Evolutionary conservation across 2,888 invertebrate genomes (phyloP).

Genomic region (Cabera pusaria): DNA sequence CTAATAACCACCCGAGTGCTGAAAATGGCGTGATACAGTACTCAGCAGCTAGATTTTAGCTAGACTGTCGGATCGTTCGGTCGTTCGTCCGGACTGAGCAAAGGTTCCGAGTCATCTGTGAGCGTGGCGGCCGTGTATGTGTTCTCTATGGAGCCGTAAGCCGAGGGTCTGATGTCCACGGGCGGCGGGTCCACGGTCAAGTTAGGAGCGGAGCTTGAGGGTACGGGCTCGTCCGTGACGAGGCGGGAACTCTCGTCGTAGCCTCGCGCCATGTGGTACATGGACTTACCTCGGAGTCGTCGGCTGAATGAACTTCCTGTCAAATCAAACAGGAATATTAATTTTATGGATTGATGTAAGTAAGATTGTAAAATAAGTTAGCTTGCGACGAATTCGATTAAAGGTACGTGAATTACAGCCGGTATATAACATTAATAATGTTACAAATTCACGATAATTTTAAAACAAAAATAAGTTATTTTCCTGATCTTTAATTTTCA

Average conservation of each 20-base stretch:
- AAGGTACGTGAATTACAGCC: no score
- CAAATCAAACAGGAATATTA: conserved; percentile 6
- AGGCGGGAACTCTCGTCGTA: conserved; percentile 83
- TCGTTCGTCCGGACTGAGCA: conserved; percentile 44
- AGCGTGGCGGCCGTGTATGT: conserved; percentile 47
- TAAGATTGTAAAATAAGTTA: no score
- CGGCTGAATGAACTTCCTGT: conserved; percentile 90
- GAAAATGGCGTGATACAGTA: no score
- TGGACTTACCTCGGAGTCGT: conserved; percentile 89
- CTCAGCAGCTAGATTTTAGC: no score
- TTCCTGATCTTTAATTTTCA: no score
- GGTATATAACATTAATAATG: no score
- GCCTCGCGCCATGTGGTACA: conserved; percentile 89
- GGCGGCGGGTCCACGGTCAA: conserved; percentile 52
- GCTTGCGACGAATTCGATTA: no score
- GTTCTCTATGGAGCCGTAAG: conserved; percentile 68
- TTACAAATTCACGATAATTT: no score
- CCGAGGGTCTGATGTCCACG: conserved; percentile 59
- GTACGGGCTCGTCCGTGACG: conserved; percentile 53
- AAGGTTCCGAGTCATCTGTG: conserved; percentile 60
- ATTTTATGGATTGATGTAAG: no score
- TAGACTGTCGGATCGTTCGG: conserved; percentile 50
- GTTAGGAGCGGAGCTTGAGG: conserved; percentile 66
- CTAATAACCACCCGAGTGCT: no score
- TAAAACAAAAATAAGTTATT: no score